Conservation (phyloP, 2,797 vertebrate species). For the Phrynocephalus vlangalii region DNA sequence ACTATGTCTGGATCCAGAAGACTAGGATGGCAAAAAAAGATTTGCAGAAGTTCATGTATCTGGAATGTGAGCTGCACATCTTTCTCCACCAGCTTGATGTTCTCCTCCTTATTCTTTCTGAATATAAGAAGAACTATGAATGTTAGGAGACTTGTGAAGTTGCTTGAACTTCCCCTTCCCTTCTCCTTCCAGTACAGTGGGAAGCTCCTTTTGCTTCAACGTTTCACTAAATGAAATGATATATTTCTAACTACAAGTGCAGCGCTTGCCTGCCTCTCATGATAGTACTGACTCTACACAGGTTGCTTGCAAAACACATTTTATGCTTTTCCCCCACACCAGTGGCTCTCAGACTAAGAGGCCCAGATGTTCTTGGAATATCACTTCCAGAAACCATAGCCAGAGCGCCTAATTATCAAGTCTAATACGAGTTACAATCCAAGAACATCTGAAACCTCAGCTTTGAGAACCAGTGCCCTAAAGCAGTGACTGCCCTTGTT, state of each 20-base stretch:
- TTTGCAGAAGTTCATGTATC: neutral
- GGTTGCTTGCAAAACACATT: neutral
- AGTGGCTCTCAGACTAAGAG: too few species aligned
- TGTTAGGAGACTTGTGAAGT: neutral
- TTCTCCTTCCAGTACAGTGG: neutral
- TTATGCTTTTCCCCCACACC: neutral
- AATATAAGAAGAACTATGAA: neutral
- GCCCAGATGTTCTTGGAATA: too few species aligned
- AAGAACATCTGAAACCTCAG: too few species aligned
- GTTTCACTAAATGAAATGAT: neutral
- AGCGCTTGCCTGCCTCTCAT: neutral
- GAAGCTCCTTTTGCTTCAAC: neutral
- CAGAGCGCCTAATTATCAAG: too few species aligned
- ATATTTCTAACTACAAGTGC: neutral
- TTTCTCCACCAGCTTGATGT: neutral
- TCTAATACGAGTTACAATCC: too few species aligned
- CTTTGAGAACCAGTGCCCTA: too few species aligned
- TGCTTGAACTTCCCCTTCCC: too few species aligned
- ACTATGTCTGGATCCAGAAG: neutral
- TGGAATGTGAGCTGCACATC: neutral
- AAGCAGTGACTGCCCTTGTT: conserved; percentile 3
- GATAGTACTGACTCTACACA: neutral
- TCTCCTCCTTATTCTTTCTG: neutral
- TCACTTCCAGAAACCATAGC: too few species aligned
- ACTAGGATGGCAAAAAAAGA: neutral